These are phyloP conservation scores for Morinoia aosen DNA, from an alignment of 2,888 invertebrate genomes.

Conservation along the genomic window DNA sequence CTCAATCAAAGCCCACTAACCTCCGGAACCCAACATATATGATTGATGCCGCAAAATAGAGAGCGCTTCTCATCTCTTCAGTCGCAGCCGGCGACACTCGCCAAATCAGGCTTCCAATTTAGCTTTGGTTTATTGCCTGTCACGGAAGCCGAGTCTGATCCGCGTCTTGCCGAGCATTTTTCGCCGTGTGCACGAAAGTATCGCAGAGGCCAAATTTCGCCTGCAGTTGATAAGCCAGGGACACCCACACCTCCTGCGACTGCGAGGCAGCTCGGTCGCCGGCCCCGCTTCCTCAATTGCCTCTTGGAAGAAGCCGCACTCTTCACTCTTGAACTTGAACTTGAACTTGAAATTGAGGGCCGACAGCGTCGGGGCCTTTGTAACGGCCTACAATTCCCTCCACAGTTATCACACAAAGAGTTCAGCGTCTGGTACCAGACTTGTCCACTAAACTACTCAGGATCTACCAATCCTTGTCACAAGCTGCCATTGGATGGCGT, in stretches of 20 bases:
- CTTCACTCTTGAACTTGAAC: no score
- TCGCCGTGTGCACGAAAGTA: not conserved
- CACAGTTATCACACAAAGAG: no score
- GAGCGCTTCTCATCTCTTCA: not conserved
- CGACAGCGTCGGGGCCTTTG: no score
- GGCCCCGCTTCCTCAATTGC: not conserved
- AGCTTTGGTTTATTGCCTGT: conserved; percentile 51
- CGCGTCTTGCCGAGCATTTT: not conserved
- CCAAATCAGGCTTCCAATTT: conserved; percentile 48
- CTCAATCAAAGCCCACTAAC: not conserved
- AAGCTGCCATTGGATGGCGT: no score
- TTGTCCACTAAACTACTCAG: no score
- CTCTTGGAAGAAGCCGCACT: not conserved
- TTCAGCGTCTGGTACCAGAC: no score
- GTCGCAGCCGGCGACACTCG: not conserved
- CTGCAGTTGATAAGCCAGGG: not conserved
- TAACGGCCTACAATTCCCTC: no score
- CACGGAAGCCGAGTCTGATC: conserved; percentile 22
- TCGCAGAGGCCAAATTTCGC: not conserved
- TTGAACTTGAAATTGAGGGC: no score
- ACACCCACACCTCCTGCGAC: not conserved
- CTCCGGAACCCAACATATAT: not conserved
- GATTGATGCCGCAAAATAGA: conserved; percentile 7
- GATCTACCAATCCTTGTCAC: no score
- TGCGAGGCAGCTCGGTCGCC: not conserved